Evolutionary conservation across 2,113 vertebrate species (phyloP), one percentile per base, ranked within the genome.

Genomic region (Nesoenas mayeri): DNA sequence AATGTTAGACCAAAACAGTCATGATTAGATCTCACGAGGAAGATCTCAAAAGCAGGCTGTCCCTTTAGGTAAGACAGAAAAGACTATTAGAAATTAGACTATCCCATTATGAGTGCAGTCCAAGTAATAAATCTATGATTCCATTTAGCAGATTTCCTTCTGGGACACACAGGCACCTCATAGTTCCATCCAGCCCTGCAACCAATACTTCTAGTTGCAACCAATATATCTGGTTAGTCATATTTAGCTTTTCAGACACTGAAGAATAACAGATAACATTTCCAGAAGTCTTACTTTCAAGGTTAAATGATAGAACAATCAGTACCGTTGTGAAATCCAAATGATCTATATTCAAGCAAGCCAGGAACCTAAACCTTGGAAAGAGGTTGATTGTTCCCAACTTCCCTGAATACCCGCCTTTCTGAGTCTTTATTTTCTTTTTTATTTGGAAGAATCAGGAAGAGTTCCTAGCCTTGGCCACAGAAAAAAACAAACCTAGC

Each of bases 371-470:
- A 70, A 72, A 42, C 11, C 19, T 19, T 61, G 10, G 57, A 38
- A 3, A 69, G 44, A 3, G 0, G 0, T 0, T 64, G 28, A 82
- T 31, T 36, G 29, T 36, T 85, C n/a, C 20, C 24, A 79, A 16
- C 22, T 72, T 79, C 17, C 29, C 32, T 54, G n/a, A 78, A 93
- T 91, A 79, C 1, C 5, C 60, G 31, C 21, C 47, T 64, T 86
- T 44, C 16, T 6, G 5, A 79, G 34, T 38, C 21, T 51, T 54
- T 9, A 4, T 62, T 74, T 70, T 42, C 32, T 56, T 92, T 73
- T 87, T 60, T 25, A 42, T 65, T 61, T 91, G 44, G n/a, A 89
- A 91, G 29, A 91, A 72, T 3, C 7, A 2, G 15, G 20, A 57
- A 74, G 53, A 71, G 9, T 80, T 80, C 54, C 62, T 62, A 78